Evolutionary conservation across 2,888 invertebrate genomes (phyloP), one percentile per base, ranked within the genome.

Genomic region (Drosophila kambysellisi): DNA sequence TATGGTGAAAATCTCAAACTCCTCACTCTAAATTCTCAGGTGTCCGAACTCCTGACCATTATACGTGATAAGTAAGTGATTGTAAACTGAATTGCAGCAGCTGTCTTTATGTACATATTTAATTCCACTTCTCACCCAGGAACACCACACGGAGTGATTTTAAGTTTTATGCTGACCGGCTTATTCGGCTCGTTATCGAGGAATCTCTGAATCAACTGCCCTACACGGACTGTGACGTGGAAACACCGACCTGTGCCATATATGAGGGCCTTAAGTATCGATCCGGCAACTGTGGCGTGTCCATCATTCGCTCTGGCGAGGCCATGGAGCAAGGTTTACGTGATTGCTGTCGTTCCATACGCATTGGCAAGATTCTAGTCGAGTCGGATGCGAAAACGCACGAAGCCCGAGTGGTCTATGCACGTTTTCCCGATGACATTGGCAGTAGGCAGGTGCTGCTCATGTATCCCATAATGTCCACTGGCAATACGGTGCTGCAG

Each of bases 381-480:
- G 99, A 99, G 93, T 98, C 98, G 74, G 98, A 99, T 94, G 96
- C 96, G 12, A 99, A 99, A 89, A 99, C 99, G 0, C 98, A 99
- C 88, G 98, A 98, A 92, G 99, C 99, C 0, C 96, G 96, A 91
- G 99, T 99, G 1, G 98, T 99, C 4, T 99, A 99, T 92, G 98
- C 99, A 7, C 97, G 99, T 92, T 98, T 99, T 92, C 99, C 99
- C 0, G 98, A 98, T 79, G 99, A 99, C 92, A 98, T 99, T 77
- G 95, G 97, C 0, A 95, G 96, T 61, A 94, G 99, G 83, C 96
- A 96, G 90, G 98, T 99, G 48, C 94, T 99, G 52, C 95, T 99
- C 4, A 98, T 99, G 98, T 99, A 99, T 94, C 99, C 99, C 12
- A 99, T 99, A 67, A 98, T 99, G 98, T 98, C 98, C 75, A 98